Evolutionary conservation across 2,797 vertebrate species (phyloP).

Genomic region (Microhierax caerulescens): DNA sequence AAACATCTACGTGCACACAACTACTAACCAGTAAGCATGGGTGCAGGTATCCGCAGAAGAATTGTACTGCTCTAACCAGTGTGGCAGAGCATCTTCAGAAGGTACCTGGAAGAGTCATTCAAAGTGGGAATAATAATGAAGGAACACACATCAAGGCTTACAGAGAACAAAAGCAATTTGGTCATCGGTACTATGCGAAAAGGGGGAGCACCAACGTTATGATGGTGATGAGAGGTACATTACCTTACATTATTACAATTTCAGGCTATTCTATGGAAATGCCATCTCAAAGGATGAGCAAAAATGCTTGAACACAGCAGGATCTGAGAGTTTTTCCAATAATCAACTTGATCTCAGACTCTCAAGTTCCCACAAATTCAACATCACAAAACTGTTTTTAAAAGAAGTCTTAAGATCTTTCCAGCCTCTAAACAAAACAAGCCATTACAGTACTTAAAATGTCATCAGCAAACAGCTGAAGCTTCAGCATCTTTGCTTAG

Average conservation of each 20-base stretch:
- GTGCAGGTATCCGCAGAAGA: constrained; percentile 93
- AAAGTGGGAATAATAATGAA: background rate
- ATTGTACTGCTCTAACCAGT: constrained; percentile 94
- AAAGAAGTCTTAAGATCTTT: background rate
- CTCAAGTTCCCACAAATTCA: background rate
- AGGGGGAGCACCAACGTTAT: background rate
- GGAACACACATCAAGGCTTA: background rate
- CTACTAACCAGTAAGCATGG: constrained; percentile 93
- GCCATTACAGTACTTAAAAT: background rate
- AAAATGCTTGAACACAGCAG: background rate
- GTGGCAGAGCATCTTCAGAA: constrained; percentile 90
- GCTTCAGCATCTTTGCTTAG: background rate
- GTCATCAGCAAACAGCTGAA: background rate
- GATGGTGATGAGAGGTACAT: background rate
- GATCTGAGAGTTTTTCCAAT: background rate
- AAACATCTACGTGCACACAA: background rate
- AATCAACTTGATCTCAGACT: background rate
- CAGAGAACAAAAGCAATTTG: background rate
- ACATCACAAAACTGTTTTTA: background rate
- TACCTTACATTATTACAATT: background rate
- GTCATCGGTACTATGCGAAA: background rate
- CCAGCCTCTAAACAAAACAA: background rate
- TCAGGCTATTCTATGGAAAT: background rate
- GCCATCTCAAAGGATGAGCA: background rate
- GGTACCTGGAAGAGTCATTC: constrained; percentile 81